Percentiles rank a stretch among this genome's conserved stretches.
These are phyloP conservation scores for Piscicola geometra DNA, from an alignment of 2,888 invertebrate genomes.

Conservation along the genomic window DNA sequence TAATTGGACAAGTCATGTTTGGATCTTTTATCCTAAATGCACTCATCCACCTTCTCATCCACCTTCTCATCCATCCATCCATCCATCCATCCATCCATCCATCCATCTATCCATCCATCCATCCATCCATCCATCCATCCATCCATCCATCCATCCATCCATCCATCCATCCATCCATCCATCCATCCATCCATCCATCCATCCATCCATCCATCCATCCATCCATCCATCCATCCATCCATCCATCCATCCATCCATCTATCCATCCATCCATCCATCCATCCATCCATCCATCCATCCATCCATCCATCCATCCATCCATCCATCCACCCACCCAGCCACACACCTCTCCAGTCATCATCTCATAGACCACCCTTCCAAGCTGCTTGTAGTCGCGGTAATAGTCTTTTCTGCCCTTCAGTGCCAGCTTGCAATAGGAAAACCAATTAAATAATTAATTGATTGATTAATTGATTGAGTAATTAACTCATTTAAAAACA, in stretches of 20 bases:
- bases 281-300: constrained; percentile 22
- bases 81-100: constrained; percentile 25
- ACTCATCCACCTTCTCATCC: too few relatives aligned
- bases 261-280: constrained; percentile 24
- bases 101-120: constrained; percentile 18
- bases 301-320: constrained; percentile 24
- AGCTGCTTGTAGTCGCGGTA: constrained; percentile 12
- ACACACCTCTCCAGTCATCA: constrained; percentile 8
- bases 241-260: constrained; percentile 24
- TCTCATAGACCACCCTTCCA: constrained; percentile 12
- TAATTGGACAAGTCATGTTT: too few relatives aligned
- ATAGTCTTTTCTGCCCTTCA: too few relatives aligned
- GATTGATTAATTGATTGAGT: too few relatives aligned
- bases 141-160: constrained; percentile 24
- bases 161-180: constrained; percentile 17
- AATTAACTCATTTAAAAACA: too few relatives aligned
- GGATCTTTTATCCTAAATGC: too few relatives aligned
- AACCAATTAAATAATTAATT: too few relatives aligned
- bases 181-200: constrained; percentile 16
- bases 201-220: constrained; percentile 22
- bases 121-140: constrained; percentile 22
- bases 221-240: constrained; percentile 24
- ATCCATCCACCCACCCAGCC: constrained; percentile 12
- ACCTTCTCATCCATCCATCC: background rate
- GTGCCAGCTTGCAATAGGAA: too few relatives aligned